Base-by-base conservation (phyloP, 2,888 invertebrate genomes). In the Agrenia bidenticulata region DNA sequence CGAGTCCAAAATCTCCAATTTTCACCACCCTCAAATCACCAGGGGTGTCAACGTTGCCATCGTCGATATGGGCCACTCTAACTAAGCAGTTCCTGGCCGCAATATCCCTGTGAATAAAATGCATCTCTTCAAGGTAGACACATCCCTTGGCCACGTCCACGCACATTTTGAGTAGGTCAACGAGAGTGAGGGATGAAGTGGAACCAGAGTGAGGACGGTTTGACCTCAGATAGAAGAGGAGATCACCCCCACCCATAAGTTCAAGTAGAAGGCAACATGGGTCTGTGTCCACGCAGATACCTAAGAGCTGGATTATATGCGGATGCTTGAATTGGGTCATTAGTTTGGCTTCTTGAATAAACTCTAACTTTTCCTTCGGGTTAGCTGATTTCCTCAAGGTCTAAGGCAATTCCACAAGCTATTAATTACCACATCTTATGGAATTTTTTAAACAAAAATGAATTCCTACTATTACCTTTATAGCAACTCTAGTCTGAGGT, bases 311-410 rank as follows among this genome's bases (percentile, higher is more conserved):
- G 26, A 99, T 83, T 62, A 99, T 97, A 78, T 99, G 95, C 67
- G 94, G 90, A 79, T 99, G 97, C 76, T 92, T 92, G 80, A 99
- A 97, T 79, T 97, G 95, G 61, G 93, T 92, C 96, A 99, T 97
- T 51, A 98, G 81, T 75, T 94, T 89, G 0, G 98, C 98, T 82
- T 99, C 98, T 81, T 97, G 94, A 13, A 98, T 82, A 78, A 99
- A 96, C 80, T 97, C 96, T 1, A 87, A 86, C 79, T 93, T 93
- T 79, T 95, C 94, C 77, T 89, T 89, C 61, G 91, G 89, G 0
- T 89, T 89, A 2, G 95, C 94, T 19, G 93, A 94, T 81, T 96
- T 94, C 51, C 94, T 85, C 59, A 98, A 82, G 0, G 94, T 95
- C 89, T 93, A n/a, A n/a, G n/a, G n/a, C n/a, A n/a, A n/a, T n/a